phyloP scores from a whole-genome alignment of 2,113 vertebrate species.

The Tympanuchus pallidicinctus region DNA sequence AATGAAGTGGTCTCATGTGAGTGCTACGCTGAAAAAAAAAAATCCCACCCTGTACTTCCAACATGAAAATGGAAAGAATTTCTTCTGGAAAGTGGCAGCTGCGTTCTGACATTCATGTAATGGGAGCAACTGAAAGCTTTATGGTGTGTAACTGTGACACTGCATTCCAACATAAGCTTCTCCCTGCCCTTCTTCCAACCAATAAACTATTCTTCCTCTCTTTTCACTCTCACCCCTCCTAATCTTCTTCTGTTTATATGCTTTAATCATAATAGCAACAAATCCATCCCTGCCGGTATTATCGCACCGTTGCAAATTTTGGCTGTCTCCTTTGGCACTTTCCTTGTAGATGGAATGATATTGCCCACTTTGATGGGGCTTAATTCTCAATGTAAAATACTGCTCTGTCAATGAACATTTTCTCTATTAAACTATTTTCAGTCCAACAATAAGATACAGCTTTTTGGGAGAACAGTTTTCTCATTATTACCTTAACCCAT shows the following conservation, averaged over 20 bases:
- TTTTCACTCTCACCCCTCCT: slow-evolving; percentile 61
- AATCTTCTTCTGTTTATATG: slow-evolving; percentile 72
- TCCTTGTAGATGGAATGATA: slow-evolving; percentile 52
- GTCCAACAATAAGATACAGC: slow-evolving; percentile 68
- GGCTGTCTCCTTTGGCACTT: slow-evolving; percentile 46
- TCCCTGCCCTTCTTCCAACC: slow-evolving; percentile 69
- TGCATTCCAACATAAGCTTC: slow-evolving; percentile 76
- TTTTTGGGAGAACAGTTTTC: slow-evolving; percentile 68
- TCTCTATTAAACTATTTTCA: slow-evolving; percentile 59
- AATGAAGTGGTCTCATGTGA: slow-evolving; percentile 30
- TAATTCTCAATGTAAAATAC: slow-evolving; percentile 61
- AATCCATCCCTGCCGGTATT: slow-evolving; percentile 63
- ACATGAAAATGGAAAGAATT: slow-evolving; percentile 69
- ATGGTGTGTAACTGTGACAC: slow-evolving; percentile 76
- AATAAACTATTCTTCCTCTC: slow-evolving; percentile 68
- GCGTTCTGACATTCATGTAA: slow-evolving; percentile 65
- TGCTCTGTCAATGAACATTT: slow-evolving; percentile 65
- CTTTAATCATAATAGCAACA: slow-evolving; percentile 75
- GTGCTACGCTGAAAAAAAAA: slow-evolving; percentile 1
- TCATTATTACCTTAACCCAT: slow-evolving; percentile 55
- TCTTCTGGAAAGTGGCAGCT: slow-evolving; percentile 74
- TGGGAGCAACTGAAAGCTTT: slow-evolving; percentile 75
- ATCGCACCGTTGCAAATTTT: slow-evolving; percentile 64
- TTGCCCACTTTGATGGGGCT: slow-evolving; percentile 56
- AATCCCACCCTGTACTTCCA: slow-evolving; percentile 36